phyloP scores from a whole-genome alignment of 1,140 invertebrate genomes.

The Solenopsis invicta region DNA sequence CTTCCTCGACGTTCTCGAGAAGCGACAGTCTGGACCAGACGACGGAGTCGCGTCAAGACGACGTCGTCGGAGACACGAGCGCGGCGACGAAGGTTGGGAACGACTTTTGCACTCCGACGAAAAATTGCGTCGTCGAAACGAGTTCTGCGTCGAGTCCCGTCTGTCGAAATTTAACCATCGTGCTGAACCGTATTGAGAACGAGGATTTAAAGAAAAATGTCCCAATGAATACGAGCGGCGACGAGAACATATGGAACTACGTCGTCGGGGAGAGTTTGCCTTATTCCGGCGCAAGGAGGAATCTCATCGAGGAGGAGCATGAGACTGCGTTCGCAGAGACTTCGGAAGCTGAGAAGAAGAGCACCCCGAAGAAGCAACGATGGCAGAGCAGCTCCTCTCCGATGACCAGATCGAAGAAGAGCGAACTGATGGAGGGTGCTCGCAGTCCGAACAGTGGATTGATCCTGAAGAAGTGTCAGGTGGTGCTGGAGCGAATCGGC shows the following conservation, averaged over 20 bases:
- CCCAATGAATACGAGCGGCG: not conserved
- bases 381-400: slow-evolving; percentile 10
- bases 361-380: not conserved
- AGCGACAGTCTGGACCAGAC: slow-evolving; percentile 15
- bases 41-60: slow-evolving; percentile 14
- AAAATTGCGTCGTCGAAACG: not conserved
- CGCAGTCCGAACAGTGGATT: not conserved
- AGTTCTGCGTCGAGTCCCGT: not conserved
- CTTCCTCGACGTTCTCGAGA: slow-evolving; percentile 14
- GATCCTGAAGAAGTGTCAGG: slow-evolving; percentile 49
- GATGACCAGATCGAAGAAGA: slow-evolving; percentile 7
- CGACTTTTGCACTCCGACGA: not conserved
- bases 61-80: not conserved
- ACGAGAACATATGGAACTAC: not conserved
- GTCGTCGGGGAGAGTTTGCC: not conserved
- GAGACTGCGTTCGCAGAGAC: not conserved
- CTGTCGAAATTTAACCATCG: slow-evolving; percentile 27
- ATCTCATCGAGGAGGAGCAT: slow-evolving; percentile 1
- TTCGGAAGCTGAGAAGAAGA: not conserved
- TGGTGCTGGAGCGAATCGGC: slow-evolving; percentile 66
- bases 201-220: not conserved
- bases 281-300: not conserved
- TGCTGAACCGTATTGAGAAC: slow-evolving; percentile 45
- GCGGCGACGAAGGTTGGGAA: not conserved
- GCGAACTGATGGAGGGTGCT: not conserved